These are phyloP conservation scores for Anniella stebbinsi DNA, from an alignment of 2,797 vertebrate species.

Conservation along the genomic window DNA sequence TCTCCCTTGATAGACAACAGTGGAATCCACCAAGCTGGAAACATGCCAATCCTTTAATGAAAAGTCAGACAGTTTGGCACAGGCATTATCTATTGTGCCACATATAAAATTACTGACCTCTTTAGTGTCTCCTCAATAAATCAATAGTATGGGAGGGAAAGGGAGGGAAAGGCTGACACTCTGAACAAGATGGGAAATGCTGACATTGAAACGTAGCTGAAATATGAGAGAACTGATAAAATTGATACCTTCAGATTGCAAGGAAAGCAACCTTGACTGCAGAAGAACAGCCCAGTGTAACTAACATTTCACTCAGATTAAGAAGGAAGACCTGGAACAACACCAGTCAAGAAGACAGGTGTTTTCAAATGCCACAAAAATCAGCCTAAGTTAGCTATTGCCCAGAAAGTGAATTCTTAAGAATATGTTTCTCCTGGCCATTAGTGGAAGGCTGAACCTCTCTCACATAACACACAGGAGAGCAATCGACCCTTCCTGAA, in stretches of 20 bases:
- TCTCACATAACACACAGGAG: not conserved
- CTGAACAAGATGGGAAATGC: conserved; percentile 54
- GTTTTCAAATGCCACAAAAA: not conserved
- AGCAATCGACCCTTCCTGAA: not conserved
- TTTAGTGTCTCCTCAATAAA: not conserved
- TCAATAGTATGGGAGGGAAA: no score
- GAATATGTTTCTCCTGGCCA: not conserved
- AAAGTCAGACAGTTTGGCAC: conserved; percentile 8
- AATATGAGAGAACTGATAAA: conserved; percentile 59
- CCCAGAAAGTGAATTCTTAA: not conserved
- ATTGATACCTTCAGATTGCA: not conserved
- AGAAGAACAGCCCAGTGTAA: not conserved
- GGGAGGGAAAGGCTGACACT: conserved; percentile 24
- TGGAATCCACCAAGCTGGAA: not conserved
- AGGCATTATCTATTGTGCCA: not conserved
- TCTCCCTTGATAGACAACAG: not conserved
- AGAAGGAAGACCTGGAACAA: conserved; percentile 7
- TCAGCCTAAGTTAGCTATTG: not conserved
- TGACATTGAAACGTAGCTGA: conserved; percentile 42
- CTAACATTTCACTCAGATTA: conserved; percentile 55
- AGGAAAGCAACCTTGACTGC: conserved; percentile 3
- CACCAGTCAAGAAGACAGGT: not conserved
- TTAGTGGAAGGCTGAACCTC: not conserved
- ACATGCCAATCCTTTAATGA: not conserved
- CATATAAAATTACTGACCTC: not conserved